phyloP scores from a whole-genome alignment of 23 tunicate species.

The Styela plicata region DNA sequence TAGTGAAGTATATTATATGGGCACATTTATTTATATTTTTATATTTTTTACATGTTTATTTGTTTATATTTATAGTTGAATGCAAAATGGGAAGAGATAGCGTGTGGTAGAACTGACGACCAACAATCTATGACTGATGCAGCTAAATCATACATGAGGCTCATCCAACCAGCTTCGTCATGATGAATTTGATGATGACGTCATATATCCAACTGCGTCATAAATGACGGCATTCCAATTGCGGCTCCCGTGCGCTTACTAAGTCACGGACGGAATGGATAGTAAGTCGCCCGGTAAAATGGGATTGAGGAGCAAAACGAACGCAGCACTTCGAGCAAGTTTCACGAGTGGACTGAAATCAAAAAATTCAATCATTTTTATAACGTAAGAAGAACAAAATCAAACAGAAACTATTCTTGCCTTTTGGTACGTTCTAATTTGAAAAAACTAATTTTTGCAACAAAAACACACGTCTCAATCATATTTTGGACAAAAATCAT shows the following conservation, averaged over 20 bases:
- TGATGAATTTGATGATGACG: not conserved
- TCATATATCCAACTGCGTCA: not conserved
- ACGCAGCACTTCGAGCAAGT: not conserved
- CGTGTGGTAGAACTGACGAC: slow-evolving; percentile 85
- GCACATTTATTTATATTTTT: no score
- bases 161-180: slow-evolving; percentile 54
- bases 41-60: not conserved
- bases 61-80: slow-evolving; percentile 44
- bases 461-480: not conserved
- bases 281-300: not conserved
- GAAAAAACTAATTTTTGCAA: no score
- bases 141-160: slow-evolving; percentile 88
- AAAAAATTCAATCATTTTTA: not conserved
- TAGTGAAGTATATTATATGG: no score
- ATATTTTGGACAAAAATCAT: not conserved
- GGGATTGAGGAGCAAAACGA: not conserved
- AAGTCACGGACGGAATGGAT: not conserved
- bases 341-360: not conserved
- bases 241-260: not conserved
- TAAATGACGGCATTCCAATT: not conserved
- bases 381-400: not conserved
- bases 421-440: not conserved
- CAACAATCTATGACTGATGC: slow-evolving; percentile 95
- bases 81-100: slow-evolving; percentile 89
- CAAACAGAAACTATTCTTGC: not conserved